Percentiles rank a stretch among this genome's conserved stretches.
These are phyloP conservation scores for Phorcus lineatus DNA, from an alignment of 2,888 invertebrate species.

Conservation along the genomic window DNA sequence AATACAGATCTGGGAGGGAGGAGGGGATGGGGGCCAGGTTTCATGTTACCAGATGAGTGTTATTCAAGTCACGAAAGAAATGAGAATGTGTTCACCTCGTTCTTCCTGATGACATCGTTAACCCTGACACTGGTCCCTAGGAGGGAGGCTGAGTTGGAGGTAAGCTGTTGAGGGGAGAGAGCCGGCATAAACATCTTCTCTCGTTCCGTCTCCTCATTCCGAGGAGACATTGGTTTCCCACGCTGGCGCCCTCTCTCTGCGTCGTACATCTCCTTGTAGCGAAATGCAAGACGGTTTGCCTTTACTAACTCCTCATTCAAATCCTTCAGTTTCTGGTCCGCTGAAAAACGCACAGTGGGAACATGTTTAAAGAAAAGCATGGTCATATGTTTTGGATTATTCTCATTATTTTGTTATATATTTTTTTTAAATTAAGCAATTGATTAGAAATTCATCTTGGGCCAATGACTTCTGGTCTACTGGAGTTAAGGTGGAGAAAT, in stretches of 20 bases:
- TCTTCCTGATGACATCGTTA: slow-evolving; percentile 65
- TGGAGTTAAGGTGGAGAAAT: too few relatives aligned
- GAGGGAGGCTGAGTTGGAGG: slow-evolving; percentile 46
- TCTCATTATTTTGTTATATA: too few relatives aligned
- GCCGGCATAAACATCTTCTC: slow-evolving; percentile 31
- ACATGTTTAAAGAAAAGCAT: neutral
- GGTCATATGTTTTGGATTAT: too few relatives aligned
- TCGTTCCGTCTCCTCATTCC: slow-evolving; percentile 35
- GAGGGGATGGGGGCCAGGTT: too few relatives aligned
- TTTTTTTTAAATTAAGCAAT: too few relatives aligned
- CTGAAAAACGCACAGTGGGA: slow-evolving; percentile 37
- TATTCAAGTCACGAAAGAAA: too few relatives aligned
- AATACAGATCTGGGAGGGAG: too few relatives aligned
- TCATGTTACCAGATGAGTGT: too few relatives aligned
- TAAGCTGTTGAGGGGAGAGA: neutral
- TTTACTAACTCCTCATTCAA: slow-evolving; percentile 58
- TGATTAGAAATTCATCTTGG: too few relatives aligned
- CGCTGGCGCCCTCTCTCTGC: slow-evolving; percentile 48
- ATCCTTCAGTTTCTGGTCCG: slow-evolving; percentile 52
- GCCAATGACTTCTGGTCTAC: too few relatives aligned
- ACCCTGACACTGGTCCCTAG: slow-evolving; percentile 51
- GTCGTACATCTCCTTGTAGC: slow-evolving; percentile 61
- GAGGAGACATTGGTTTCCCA: slow-evolving; percentile 39
- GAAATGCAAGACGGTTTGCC: slow-evolving; percentile 58
- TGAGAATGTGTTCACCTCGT: slow-evolving; percentile 51